Base-by-base conservation (phyloP, 2,113 vertebrate species). In the Motacilla alba region DNA sequence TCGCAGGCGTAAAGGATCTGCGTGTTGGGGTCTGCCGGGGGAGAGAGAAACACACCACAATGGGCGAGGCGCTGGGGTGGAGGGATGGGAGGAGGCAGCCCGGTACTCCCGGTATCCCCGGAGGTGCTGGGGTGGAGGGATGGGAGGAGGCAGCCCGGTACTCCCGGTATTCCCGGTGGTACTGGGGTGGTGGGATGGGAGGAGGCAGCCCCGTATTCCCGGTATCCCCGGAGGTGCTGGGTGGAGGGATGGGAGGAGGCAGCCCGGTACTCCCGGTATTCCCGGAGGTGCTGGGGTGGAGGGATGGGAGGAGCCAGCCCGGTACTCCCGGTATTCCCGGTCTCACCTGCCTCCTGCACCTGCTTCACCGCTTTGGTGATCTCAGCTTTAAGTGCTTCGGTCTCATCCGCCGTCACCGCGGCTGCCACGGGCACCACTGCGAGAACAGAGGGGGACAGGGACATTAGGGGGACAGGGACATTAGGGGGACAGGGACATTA, bases 341-440 rank as follows among this genome's bases (percentile, higher is more conserved):
- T 44, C 69, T 84, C 96, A 99, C 99, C 99, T 97, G 99, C 99
- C 96, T 99, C 99, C 90, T 99, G 99, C 59, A 99, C 99, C 93
- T 99, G 99, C 87, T 99, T 99, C 91, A 99, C 99, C 0, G 99
- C 99, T 86, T 99, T 99, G 82, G 98, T 99, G 95, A 99, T 99
- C 97, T 99, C 99, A 0, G 99, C 99, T 97, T 99, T 99, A 15
- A 99, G 97, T 1, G 99, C 99, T 95, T 99, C 99, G 0, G 99
- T 99, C 95, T 99, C 99, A 2, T 99, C 99, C 0, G 98, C 99
- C 0, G 99, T 99, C 94, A 99, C 99, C 0, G 99, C 98, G 0
- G 98, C 95, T 3, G 98, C 98, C 44, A 99, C 98, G 0, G 99
- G 99, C 44, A 99, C 98, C 77, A 99, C 99, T 99, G 97, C 1